Evolutionary conservation across 1,140 invertebrate species (phyloP).

Genomic region (Drosophila albomicans): DNA sequence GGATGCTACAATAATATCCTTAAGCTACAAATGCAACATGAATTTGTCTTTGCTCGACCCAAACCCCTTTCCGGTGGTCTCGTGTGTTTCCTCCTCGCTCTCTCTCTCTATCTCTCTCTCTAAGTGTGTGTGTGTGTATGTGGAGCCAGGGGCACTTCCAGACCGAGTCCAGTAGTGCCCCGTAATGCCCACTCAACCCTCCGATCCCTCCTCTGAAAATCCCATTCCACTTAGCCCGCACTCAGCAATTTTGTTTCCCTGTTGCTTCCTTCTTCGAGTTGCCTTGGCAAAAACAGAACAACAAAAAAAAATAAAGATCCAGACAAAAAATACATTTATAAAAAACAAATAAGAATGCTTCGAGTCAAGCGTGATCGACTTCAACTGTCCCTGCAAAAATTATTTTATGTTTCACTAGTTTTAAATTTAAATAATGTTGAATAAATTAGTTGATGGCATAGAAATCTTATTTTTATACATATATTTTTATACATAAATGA

Average conservation of each 20-base stretch:
- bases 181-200: not conserved
- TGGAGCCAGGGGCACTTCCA: not conserved
- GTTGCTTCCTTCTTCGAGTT: slow-evolving; percentile 67
- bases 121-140: not conserved
- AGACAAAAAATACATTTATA: slow-evolving; percentile 24
- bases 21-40: slow-evolving; percentile 82
- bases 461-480: no score
- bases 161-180: not conserved
- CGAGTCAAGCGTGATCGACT: no score
- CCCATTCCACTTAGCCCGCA: slow-evolving; percentile 35
- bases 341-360: slow-evolving; percentile 2
- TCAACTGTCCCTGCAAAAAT: no score
- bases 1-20: slow-evolving; percentile 82
- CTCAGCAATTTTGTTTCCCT: slow-evolving; percentile 53
- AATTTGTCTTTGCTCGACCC: slow-evolving; percentile 75
- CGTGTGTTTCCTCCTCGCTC: no score
- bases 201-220: not conserved
- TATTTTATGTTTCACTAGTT: no score
- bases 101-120: no score
- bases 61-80: slow-evolving; percentile 4
- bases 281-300: slow-evolving; percentile 35
- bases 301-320: slow-evolving; percentile 23
- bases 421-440: no score
- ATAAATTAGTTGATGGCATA: no score
- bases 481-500: no score